These are phyloP conservation scores for Pampus argenteus DNA, from an alignment of 2,797 vertebrate species.

Conservation along the genomic window DNA sequence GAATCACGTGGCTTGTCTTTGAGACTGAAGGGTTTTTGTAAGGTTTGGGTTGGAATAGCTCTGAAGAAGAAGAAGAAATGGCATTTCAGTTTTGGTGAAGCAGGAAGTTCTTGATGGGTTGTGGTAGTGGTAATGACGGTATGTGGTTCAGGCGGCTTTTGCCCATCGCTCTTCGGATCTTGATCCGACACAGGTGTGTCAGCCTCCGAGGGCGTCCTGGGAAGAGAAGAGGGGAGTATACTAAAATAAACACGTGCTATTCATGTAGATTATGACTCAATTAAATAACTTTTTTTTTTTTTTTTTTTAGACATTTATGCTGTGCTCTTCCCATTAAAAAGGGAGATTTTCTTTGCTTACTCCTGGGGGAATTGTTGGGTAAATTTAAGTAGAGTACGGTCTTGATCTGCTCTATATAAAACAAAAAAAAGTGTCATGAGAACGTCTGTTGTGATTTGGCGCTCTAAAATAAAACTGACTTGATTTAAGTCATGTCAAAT, in stretches of 20 bases:
- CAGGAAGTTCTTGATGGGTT: conserved; percentile 90
- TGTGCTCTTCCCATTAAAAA: too few relatives aligned
- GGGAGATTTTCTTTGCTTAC: too few relatives aligned
- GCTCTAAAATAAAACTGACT: too few relatives aligned
- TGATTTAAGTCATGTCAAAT: not conserved
- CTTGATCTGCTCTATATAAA: too few relatives aligned
- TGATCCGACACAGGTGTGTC: conserved; percentile 89
- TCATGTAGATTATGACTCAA: not conserved
- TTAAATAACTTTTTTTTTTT: not conserved
- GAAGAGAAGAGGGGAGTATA: conserved; percentile 1
- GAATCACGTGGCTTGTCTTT: conserved; percentile 13
- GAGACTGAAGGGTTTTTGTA: conserved; percentile 14
- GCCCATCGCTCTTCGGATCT: conserved; percentile 88
- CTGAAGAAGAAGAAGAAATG: conserved; percentile 3
- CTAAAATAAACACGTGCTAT: not conserved
- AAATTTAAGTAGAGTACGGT: too few relatives aligned
- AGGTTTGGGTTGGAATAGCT: conserved; percentile 11
- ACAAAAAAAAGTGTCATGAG: too few relatives aligned
- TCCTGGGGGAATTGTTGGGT: too few relatives aligned
- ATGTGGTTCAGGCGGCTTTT: conserved; percentile 88
- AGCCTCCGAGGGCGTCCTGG: conserved; percentile 87
- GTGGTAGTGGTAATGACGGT: conserved; percentile 88
- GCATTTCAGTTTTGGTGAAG: conserved; percentile 82
- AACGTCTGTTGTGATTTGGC: too few relatives aligned
- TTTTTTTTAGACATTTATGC: not conserved